Evolutionary conservation across 2,888 invertebrate species (phyloP), one percentile per base, ranked within the genome.

Genomic region (Ornithoptera priamus): DNA sequence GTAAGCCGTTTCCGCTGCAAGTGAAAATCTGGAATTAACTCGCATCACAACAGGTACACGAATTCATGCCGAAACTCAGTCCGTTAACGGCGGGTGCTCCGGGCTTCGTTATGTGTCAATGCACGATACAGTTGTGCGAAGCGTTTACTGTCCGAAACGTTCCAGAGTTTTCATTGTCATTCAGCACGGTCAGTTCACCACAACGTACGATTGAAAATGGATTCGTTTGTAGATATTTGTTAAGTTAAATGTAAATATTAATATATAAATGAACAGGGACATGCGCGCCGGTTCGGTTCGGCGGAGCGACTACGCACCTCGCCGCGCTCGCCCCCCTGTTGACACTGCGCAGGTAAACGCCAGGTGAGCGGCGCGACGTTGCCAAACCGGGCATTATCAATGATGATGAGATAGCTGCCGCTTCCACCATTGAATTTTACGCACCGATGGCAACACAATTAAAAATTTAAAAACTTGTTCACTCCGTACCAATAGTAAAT

Each of bases 381-480:
- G 92, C 92, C 92, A 90, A 85, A 90, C 90, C 90, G 89, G 80
- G 81, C 86, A 89, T 86, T 91, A 92, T 90, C 91, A 92, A 87
- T 89, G 89, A 88, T 88, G 87, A 90, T 87, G 89, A 88, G 90
- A 90, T 89, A 90, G 88, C 84, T 83, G 82, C 79, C 79, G 81
- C 82, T 86, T 83, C 80, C 67, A 70, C 70, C 70, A 67, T 65
- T 67, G 76, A 81, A 85, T 85, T 87, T 85, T 81, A 85, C 84
- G 82, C 85, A 82, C 75, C 85, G 85, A 81, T 85, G 82, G 79
- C 76, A 79, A 76, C 77, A 76, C 74, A 80, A 80, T 87, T 20
- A 85, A 85, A 84, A 81, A 76, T 84, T 85, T 81, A 39, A 15
- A 79, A 75, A 77, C 83, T 63, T 65, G 65, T 65, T 58, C 57